These are phyloP conservation scores for Drosophila borealis DNA, from an alignment of 2,888 invertebrate genomes.

Conservation along the genomic window DNA sequence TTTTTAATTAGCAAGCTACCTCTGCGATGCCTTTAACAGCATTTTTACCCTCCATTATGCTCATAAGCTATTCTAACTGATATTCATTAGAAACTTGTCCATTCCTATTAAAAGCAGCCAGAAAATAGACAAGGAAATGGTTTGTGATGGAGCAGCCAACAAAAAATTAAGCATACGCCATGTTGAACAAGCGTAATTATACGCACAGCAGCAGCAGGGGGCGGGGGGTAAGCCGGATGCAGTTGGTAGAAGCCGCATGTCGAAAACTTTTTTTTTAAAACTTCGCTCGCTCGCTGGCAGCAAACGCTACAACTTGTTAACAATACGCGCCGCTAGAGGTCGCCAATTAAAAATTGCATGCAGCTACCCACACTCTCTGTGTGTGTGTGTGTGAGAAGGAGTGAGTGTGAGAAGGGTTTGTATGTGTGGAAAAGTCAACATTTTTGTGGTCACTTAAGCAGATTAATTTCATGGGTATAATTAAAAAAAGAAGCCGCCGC, in stretches of 20 bases:
- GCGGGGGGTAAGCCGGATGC: conserved; percentile 6
- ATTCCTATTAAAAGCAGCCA: conserved; percentile 23
- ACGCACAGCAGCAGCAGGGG: conserved; percentile 37
- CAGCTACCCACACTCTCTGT: background rate
- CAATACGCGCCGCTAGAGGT: conserved; percentile 71
- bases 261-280: conserved; percentile 29
- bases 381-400: conserved; percentile 13
- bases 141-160: background rate
- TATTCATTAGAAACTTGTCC: conserved; percentile 19
- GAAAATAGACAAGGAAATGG: conserved; percentile 6
- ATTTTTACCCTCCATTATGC: too few relatives aligned
- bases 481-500: conserved; percentile 72
- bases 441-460: conserved; percentile 81
- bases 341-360: conserved; percentile 64
- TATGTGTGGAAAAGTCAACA: conserved; percentile 67
- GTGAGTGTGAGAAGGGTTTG: conserved; percentile 26
- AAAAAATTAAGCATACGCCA: conserved; percentile 68
- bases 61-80: conserved; percentile 14
- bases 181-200: conserved; percentile 74
- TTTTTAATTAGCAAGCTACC: background rate
- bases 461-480: conserved; percentile 78
- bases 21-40: too few relatives aligned
- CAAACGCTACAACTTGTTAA: conserved; percentile 69
- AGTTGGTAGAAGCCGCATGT: conserved; percentile 57
- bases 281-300: conserved; percentile 12